phyloP scores from a whole-genome alignment of 2,888 invertebrate genomes.

The Tanytarsus gracilentus region DNA sequence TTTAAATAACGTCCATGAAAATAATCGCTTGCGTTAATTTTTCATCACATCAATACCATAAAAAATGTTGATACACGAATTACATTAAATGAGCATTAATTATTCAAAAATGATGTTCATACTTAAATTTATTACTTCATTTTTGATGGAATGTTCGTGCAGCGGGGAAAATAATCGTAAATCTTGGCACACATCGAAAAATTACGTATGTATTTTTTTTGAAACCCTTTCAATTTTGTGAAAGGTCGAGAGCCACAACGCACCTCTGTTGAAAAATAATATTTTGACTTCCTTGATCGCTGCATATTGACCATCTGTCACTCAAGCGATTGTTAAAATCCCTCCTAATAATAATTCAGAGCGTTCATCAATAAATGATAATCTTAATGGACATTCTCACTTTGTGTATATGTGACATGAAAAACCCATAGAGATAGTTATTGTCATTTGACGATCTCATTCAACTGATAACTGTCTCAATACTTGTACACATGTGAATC shows the following conservation, averaged over 20 bases:
- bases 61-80: background rate
- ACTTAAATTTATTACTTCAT: conserved; percentile 21
- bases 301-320: conserved; percentile 6
- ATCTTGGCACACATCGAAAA: background rate
- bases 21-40: background rate
- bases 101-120: conserved; percentile 25
- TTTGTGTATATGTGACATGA: background rate
- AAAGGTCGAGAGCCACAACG: background rate
- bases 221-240: background rate
- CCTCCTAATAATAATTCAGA: conserved; percentile 1
- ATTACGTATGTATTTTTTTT: background rate
- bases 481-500: background rate
- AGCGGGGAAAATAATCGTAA: background rate
- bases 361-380: conserved; percentile 13
- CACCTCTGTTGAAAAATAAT: background rate
- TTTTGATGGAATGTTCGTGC: background rate
- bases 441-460: background rate
- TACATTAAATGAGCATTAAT: conserved; percentile 16
- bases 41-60: background rate
- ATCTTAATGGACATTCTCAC: conserved; percentile 21
- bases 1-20: too few species aligned
- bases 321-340: background rate
- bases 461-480: conserved; percentile 13
- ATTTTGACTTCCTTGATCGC: too few species aligned
- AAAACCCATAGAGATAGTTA: conserved; percentile 1